Evolutionary conservation across 2,797 vertebrate species (phyloP).

Genomic region (Kryptolebias ocellatus): DNA sequence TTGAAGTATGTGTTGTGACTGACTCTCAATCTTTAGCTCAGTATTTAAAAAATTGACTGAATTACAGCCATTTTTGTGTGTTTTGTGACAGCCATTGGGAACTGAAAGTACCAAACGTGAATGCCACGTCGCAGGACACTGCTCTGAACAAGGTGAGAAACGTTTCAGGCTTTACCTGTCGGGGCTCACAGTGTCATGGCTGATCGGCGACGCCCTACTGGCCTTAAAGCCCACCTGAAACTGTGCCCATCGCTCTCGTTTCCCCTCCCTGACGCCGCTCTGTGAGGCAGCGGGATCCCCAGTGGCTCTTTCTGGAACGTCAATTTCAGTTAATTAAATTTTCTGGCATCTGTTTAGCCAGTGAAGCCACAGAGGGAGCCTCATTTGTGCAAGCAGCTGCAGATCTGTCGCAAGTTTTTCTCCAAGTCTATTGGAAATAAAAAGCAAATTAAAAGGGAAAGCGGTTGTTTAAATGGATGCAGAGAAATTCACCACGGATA

Average conservation of each 20-base stretch:
- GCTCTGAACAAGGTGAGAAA: background rate
- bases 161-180: background rate
- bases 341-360: conserved; percentile 70
- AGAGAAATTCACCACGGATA: background rate
- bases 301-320: conserved; percentile 73
- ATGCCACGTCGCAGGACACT: too few species aligned
- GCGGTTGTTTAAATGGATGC: conserved; percentile 5
- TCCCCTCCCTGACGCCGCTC: conserved; percentile 31
- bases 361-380: conserved; percentile 63
- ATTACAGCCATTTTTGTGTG: too few species aligned
- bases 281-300: conserved; percentile 50
- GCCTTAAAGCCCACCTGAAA: conserved; percentile 22
- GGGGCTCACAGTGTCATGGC: background rate
- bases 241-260: conserved; percentile 17
- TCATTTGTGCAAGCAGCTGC: conserved; percentile 44
- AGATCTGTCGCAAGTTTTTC: conserved; percentile 43
- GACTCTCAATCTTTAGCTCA: too few species aligned
- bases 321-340: conserved; percentile 80
- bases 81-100: background rate
- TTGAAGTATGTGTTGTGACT: too few species aligned
- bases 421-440: conserved; percentile 31
- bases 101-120: background rate
- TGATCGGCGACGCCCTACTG: background rate
- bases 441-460: conserved; percentile 11
- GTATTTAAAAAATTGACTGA: too few species aligned